These are phyloP conservation scores for Leiothrix lutea DNA, from an alignment of 2,113 vertebrate species.

Conservation along the genomic window DNA sequence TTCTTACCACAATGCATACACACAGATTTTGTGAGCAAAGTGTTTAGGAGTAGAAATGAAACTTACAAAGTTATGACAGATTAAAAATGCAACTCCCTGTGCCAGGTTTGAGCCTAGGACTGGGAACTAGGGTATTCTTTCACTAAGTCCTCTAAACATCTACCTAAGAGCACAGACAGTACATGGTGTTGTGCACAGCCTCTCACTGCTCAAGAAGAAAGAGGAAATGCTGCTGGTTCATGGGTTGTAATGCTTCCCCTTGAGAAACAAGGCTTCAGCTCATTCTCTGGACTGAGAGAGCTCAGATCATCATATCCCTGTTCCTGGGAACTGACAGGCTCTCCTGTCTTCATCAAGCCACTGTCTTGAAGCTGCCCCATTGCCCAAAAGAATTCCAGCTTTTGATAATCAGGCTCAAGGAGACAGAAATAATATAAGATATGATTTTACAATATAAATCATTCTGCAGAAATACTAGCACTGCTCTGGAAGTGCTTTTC, in stretches of 20 bases:
- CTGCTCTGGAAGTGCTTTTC: not conserved
- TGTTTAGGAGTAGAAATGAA: not conserved
- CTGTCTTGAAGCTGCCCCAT: not conserved
- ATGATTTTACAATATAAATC: not conserved
- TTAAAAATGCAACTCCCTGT: not conserved
- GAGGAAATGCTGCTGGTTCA: not conserved
- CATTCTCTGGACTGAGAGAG: not conserved
- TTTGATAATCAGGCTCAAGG: not conserved
- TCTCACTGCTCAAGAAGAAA: not conserved
- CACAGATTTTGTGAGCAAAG: not conserved
- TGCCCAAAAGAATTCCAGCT: not conserved
- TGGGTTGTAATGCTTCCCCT: not conserved
- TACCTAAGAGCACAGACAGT: not conserved
- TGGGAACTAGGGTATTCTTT: not conserved
- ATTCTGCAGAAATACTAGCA: not conserved
- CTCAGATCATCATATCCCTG: not conserved
- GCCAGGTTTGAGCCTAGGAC: not conserved
- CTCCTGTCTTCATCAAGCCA: not conserved
- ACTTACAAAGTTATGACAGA: not conserved
- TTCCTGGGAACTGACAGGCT: not conserved
- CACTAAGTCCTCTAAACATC: not conserved
- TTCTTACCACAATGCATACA: not conserved
- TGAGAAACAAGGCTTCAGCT: not conserved
- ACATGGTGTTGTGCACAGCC: rapidly evolving
- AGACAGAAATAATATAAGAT: not conserved